phyloP scores from a whole-genome alignment of 1,140 invertebrate species.

The Neuroterus valhalla region DNA sequence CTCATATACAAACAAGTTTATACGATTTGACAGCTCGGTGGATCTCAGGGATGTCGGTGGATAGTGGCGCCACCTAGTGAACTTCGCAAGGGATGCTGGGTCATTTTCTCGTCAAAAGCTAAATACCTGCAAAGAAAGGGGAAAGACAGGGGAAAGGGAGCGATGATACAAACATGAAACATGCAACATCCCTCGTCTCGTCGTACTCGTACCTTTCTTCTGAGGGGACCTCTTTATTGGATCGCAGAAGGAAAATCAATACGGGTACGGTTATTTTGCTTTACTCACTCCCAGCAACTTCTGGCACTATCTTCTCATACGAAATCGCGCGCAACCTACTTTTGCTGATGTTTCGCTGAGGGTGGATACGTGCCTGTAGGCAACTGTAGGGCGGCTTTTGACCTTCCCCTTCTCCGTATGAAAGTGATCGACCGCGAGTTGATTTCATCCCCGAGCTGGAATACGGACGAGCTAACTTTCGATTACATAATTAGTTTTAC shows the following conservation, averaged over 20 bases:
- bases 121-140: no score
- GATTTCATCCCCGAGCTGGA: no score
- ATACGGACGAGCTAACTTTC: no score
- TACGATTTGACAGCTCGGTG: constrained; percentile 59
- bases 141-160: neutral
- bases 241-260: constrained; percentile 22
- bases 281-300: neutral
- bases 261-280: neutral
- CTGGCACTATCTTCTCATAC: neutral
- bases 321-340: constrained; percentile 1
- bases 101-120: constrained; percentile 14
- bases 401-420: neutral
- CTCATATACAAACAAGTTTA: constrained; percentile 66
- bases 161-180: neutral
- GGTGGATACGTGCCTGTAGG: neutral
- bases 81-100: constrained; percentile 31
- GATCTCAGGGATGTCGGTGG: constrained; percentile 42
- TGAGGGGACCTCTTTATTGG: neutral
- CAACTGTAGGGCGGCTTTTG: neutral
- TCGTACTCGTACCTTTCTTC: neutral
- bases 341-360: neutral
- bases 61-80: constrained; percentile 38
- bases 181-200: neutral
- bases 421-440: no score
- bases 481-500: no score